Evolutionary conservation across 2,888 invertebrate species (phyloP), one percentile per base, ranked within the genome.

Genomic region (Pristionchus japonicus): DNA sequence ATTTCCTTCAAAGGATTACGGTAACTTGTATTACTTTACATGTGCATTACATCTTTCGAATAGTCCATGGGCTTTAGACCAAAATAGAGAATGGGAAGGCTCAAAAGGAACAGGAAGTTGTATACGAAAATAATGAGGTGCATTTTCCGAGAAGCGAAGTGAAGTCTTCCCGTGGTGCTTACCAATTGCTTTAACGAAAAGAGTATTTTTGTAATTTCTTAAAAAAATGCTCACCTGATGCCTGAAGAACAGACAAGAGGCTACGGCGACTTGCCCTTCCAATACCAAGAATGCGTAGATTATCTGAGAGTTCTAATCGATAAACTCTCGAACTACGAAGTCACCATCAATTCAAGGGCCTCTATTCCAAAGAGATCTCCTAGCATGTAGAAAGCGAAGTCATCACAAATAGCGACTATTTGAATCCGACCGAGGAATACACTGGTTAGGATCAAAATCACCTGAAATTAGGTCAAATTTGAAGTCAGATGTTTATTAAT

Each of bases 101-200:
- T 43, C 3, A 27, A 13, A 6, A 43, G 34, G 27, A 77, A 47
- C n/a, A 43, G 17, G 77, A 77, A 9, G 15, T 77, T 77, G 77
- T 40, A 77, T 9, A n/a, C 27, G 77, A 77, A 6, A 11, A 77
- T 77, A n/a, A 77, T 77, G 3, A 77, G 23, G 77, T 43, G 43
- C 77, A 77, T 77, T 27, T 77, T 77, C 27, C 77, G 77, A 6
- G 43, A 15, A 9, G 77, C 77, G 6, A 77, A 77, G 43, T 77
- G 77, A 0, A 77, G 77, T 27, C 43, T 23, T 0, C 77, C 77
- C 1, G 37, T 77, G 13, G 34, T 40, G 27, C 43, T 77, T 11
- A 43, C 77, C 2, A 77, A n/a, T 77, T 77, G 77, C 77, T 77
- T n/a, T n/a, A n/a, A n/a, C n/a, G 15, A 70, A 15, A 70, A 34